These are phyloP conservation scores for Cynoglossus semilaevis DNA, from an alignment of 2,113 vertebrate species.

Conservation along the genomic window DNA sequence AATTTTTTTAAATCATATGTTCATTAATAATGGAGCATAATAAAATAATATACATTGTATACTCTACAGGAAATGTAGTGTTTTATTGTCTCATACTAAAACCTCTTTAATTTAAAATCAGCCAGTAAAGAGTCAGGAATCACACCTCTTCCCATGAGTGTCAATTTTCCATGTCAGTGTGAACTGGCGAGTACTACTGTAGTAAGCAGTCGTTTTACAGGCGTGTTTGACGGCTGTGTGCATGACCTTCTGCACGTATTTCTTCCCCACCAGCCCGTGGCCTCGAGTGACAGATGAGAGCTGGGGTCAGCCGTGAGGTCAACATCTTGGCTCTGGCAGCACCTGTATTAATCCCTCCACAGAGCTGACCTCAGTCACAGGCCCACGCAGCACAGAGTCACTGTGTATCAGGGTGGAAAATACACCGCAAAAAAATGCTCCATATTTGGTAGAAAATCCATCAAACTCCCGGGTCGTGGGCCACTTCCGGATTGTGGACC, in stretches of 20 bases:
- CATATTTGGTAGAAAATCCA: too few species aligned
- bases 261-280: constrained; percentile 28
- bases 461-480: too few species aligned
- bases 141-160: neutral
- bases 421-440: neutral
- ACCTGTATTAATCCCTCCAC: constrained; percentile 8
- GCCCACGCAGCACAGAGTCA: constrained; percentile 1
- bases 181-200: too few species aligned
- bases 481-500: too few species aligned
- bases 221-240: neutral
- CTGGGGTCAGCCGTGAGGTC: constrained; percentile 22
- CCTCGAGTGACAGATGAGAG: constrained; percentile 16
- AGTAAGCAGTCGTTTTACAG: too few species aligned
- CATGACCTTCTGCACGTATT: constrained; percentile 3
- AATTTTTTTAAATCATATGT: too few species aligned
- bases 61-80: too few species aligned
- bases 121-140: too few species aligned
- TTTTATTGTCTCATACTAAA: too few species aligned
- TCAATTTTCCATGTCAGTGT: constrained; percentile 3
- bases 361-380: constrained; percentile 11
- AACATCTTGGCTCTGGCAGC: neutral
- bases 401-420: neutral
- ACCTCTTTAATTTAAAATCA: too few species aligned
- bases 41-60: too few species aligned
- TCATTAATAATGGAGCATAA: too few species aligned